These are phyloP conservation scores for Anastrepha ludens DNA, from an alignment of 1,140 invertebrate genomes.

Conservation along the genomic window DNA sequence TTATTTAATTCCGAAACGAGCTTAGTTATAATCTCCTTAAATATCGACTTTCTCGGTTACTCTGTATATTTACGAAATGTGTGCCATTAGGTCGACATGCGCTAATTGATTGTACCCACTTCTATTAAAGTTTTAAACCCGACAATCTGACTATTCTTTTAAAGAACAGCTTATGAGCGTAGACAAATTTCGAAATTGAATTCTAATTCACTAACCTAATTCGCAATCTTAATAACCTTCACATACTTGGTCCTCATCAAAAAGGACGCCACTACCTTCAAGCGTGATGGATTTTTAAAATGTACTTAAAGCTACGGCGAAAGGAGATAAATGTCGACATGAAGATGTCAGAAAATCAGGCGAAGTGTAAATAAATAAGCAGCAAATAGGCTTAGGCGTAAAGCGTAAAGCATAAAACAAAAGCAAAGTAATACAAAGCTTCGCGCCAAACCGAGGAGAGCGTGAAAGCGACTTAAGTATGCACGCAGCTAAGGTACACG, in stretches of 20 bases:
- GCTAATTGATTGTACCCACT: too few relatives aligned
- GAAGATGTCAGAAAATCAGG: slow-evolving; percentile 36
- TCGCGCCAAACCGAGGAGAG: slow-evolving; percentile 29
- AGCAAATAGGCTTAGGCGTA: slow-evolving; percentile 36
- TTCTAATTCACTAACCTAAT: background rate
- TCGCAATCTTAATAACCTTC: background rate
- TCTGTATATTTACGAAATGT: too few relatives aligned
- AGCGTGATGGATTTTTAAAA: slow-evolving; percentile 11
- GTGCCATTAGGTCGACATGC: too few relatives aligned
- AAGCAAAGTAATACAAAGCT: slow-evolving; percentile 22
- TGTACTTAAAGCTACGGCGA: background rate
- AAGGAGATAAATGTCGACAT: slow-evolving; percentile 43
- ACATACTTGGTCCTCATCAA: background rate
- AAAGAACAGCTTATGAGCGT: too few relatives aligned
- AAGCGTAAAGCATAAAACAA: slow-evolving; percentile 28
- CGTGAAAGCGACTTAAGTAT: slow-evolving; percentile 36
- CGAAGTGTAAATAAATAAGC: slow-evolving; percentile 49
- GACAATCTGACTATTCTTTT: too few relatives aligned
- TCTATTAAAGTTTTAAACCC: too few relatives aligned
- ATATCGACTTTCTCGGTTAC: too few relatives aligned
- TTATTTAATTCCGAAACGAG: too few relatives aligned
- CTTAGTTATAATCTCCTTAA: too few relatives aligned
- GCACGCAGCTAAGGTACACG: background rate
- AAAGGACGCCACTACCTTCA: background rate
- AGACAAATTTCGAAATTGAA: too few relatives aligned